phyloP scores from a whole-genome alignment of 2,113 vertebrate species.

The Gymnarchus niloticus region DNA sequence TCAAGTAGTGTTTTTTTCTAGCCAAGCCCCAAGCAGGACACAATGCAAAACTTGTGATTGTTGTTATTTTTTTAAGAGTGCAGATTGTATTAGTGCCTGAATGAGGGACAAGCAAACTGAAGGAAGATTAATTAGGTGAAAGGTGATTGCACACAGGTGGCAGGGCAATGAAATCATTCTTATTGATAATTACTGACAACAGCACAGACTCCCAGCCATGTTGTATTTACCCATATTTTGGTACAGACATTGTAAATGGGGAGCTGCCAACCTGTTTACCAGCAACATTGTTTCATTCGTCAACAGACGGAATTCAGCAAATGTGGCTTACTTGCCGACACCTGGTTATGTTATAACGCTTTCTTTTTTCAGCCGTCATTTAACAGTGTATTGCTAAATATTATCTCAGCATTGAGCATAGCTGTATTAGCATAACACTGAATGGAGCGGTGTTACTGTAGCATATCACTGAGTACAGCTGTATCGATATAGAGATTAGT shows the following conservation, averaged over 20 bases:
- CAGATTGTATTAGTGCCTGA: background rate
- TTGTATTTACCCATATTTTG: conserved; percentile 13
- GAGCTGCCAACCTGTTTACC: background rate
- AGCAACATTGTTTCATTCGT: background rate
- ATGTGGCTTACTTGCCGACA: background rate
- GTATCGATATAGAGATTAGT: background rate
- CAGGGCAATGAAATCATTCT: background rate
- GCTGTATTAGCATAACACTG: background rate
- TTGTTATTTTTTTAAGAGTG: background rate
- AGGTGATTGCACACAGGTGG: background rate
- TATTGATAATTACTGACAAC: conserved; percentile 12
- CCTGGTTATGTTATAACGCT: background rate
- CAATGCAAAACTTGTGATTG: background rate
- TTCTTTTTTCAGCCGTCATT: background rate
- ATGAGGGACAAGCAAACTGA: background rate
- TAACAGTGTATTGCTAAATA: background rate
- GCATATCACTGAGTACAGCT: background rate
- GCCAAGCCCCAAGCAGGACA: background rate
- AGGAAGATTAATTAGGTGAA: background rate
- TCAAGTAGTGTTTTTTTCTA: background rate
- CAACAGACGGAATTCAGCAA: background rate
- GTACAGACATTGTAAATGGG: background rate
- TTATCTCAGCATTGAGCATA: background rate
- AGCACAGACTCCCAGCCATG: background rate
- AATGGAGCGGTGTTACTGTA: background rate